Percentiles rank a stretch among this genome's conserved stretches.
phyloP scores from a whole-genome alignment of 2,888 invertebrate genomes.

The Proisotoma minuta region DNA sequence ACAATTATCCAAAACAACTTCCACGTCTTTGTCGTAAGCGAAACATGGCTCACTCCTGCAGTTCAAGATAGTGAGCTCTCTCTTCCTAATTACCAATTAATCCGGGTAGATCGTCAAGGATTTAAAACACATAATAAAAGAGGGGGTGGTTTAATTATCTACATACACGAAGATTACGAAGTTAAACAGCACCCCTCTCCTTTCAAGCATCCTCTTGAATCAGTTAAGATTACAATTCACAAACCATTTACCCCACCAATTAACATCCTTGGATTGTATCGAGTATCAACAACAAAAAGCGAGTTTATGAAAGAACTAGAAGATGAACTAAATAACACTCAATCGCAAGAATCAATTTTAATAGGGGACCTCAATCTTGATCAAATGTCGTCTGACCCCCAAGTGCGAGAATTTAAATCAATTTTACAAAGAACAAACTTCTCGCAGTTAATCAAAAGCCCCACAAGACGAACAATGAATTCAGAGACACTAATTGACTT shows the following conservation, averaged over 20 bases:
- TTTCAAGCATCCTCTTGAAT: background rate
- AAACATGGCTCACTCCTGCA: slow-evolving; percentile 3
- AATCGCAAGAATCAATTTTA: background rate
- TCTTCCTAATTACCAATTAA: background rate
- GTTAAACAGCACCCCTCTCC: background rate
- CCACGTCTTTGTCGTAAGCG: slow-evolving; percentile 1
- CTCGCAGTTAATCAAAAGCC: background rate
- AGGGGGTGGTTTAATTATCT: slow-evolving; percentile 9
- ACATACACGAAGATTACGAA: slow-evolving; percentile 3
- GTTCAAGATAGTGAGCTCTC: background rate
- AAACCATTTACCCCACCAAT: background rate
- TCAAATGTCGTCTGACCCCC: background rate
- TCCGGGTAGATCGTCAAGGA: background rate
- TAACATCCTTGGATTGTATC: background rate
- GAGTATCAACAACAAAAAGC: background rate
- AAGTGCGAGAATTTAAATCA: too few species aligned
- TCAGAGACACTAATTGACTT: background rate
- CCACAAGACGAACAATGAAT: background rate
- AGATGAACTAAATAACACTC: background rate
- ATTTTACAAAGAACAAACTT: too few species aligned
- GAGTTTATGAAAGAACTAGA: background rate
- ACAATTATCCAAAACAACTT: background rate
- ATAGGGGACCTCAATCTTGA: background rate
- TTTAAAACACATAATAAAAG: background rate
- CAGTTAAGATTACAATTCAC: background rate